Conservation (phyloP, 92 coral and sea anemone species). For the Epizoanthus stellaris region DNA sequence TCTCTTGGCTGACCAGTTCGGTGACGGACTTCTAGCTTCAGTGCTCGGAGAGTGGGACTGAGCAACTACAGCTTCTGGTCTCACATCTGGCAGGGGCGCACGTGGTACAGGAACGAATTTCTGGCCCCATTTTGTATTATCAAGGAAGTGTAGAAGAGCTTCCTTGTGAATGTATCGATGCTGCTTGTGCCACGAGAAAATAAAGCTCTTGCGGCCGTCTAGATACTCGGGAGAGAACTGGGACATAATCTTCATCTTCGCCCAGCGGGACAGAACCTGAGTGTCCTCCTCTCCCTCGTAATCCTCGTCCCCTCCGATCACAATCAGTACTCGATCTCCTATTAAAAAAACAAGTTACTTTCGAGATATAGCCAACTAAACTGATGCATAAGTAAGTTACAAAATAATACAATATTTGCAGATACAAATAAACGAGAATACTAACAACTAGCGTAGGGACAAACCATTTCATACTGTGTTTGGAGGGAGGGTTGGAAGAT, state of each 20-base stretch:
- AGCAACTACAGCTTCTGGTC: background rate
- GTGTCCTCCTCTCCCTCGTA: slow-evolving; percentile 26
- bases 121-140: slow-evolving; percentile 16
- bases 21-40: background rate
- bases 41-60: background rate
- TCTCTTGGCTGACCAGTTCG: background rate
- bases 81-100: background rate
- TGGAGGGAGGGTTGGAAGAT: too few species aligned
- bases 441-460: too few species aligned
- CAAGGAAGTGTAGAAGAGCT: slow-evolving; percentile 46
- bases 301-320: slow-evolving; percentile 53
- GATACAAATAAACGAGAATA: too few species aligned
- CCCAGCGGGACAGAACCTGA: slow-evolving; percentile 51
- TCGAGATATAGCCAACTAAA: too few species aligned
- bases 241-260: slow-evolving; percentile 11
- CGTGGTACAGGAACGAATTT: slow-evolving; percentile 18
- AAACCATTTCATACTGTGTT: too few species aligned
- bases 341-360: background rate
- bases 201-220: slow-evolving; percentile 51
- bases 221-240: slow-evolving; percentile 45
- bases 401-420: too few species aligned
- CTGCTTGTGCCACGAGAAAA: slow-evolving; percentile 46
- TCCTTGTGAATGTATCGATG: slow-evolving; percentile 53
- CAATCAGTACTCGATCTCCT: slow-evolving; percentile 42
- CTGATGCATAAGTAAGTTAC: too few species aligned